Evolutionary conservation across 2,888 invertebrate genomes (phyloP), one percentile per base, ranked within the genome.

Genomic region (Alviniconcha strummeri): DNA sequence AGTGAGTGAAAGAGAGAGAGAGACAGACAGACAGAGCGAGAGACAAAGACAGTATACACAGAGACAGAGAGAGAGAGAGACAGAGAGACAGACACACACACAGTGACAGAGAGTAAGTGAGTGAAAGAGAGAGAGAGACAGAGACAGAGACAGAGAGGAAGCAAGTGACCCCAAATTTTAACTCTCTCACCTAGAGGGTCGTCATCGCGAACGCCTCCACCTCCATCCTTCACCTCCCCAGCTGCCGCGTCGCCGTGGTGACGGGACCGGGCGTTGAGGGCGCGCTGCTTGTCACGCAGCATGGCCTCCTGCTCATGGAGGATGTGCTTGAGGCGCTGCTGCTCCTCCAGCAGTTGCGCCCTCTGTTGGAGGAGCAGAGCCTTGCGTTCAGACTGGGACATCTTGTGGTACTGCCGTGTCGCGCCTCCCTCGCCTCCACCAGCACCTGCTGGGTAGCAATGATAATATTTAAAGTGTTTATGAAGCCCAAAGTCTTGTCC

Each of bases 271-370:
- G 36, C 57, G n/a, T 80, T 56, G 57, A 84, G 87, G 69, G 88
- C 86, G 36, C 86, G 83, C 55, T 89, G 89, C 72, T 89, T 85
- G 13, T 86, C 80, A 55, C 83, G 82, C 71, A 91, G 83, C 81
- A 89, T 87, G 54, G 82, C 71, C 80, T 91, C 91, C 79, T 91
- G 90, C 60, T 90, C 88, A n/a, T 85, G 83, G 56, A 91, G 85
- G 11, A 91, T 85, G 56, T 85, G 75, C 56, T 87, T 85, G 55
- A 91, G 85, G 60, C 89, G 84, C 13, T 88, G 86, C 71, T 91
- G 91, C 77, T 91, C 91, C 57, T 90, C 88, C 55, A 91, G 81
- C 36, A 91, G 84, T 19, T 85, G 83, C 15, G 90, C 87, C 67
- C 90, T 74, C 84, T 91, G 91, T 55, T 85, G 87, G 57, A 91